Evolutionary conservation across 2,797 vertebrate species (phyloP).

Genomic region (Brotula barbata): DNA sequence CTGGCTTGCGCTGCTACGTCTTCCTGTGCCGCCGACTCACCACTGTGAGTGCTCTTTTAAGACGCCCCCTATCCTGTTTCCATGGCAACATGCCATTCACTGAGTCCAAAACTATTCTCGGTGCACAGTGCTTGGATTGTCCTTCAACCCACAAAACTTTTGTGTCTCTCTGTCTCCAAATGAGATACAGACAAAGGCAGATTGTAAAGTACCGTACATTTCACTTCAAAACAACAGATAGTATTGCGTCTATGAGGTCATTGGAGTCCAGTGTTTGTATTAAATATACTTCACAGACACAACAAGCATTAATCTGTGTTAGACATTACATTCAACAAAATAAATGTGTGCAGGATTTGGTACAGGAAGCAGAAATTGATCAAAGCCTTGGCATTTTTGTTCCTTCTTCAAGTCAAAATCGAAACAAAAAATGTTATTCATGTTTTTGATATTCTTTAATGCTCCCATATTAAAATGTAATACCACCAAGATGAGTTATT

Average conservation of each 20-base stretch:
- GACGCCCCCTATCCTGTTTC: slow-evolving; percentile 12
- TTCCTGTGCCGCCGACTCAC: slow-evolving; percentile 22
- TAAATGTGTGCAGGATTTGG: neutral
- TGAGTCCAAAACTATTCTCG: slow-evolving; percentile 41
- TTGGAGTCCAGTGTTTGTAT: slow-evolving; percentile 17
- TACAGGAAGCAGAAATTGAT: neutral
- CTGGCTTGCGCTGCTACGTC: slow-evolving; percentile 8
- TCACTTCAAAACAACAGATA: slow-evolving; percentile 47
- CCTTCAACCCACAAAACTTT: slow-evolving; percentile 31
- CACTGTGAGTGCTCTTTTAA: slow-evolving; percentile 22
- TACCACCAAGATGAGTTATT: too few species aligned
- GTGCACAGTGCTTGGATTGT: slow-evolving; percentile 49
- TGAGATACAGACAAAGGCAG: neutral
- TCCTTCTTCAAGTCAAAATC: neutral
- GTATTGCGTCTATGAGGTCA: slow-evolving; percentile 3
- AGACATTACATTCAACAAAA: neutral
- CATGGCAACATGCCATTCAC: slow-evolving; percentile 46
- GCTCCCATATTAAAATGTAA: too few species aligned
- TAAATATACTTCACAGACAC: neutral
- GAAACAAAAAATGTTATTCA: neutral
- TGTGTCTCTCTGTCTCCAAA: slow-evolving; percentile 8
- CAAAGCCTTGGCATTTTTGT: neutral
- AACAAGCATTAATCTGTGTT: neutral
- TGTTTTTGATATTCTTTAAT: too few species aligned
- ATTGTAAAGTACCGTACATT: neutral